Base-by-base conservation (phyloP, 2,888 invertebrate genomes). In the Drosophila colorata region DNA sequence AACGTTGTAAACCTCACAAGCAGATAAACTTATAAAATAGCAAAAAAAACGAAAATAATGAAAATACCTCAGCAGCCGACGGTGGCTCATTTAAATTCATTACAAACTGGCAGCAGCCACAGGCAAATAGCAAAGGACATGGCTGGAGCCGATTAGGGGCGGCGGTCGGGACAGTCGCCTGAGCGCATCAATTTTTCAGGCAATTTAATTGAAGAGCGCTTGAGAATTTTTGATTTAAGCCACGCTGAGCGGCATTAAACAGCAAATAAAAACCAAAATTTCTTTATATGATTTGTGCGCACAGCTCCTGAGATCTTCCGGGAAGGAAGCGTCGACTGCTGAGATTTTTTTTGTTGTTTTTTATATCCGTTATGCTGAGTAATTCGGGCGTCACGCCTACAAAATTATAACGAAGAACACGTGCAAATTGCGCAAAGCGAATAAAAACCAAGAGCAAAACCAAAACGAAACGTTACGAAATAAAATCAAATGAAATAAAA, bases 131-230 rank as follows among this genome's bases (percentile, higher is more conserved):
- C 44, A 47, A 33, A 58, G 31, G 58, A 49, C 56, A 51, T 40
- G 38, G 18, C 41, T 35, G 11, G 9, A 9, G 43, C 38, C 11
- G n/a, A 9, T 25, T 33, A 31, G 41, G n/a, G 41, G 9, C 20
- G 40, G n/a, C 56, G 23, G 31, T 28, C 25, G 25, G 33, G 9
- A 35, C 37, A 16, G 16, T 23, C 60, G 31, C 31, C 11, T 33
- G 13, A 57, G 48, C 68, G 44, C 70, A 81, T 74, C 52, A 77
- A 86, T 82, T 86, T 88, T 88, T 74, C 72, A 78, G 52, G 67
- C 84, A 86, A 88, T 88, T 86, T 88, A 86, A 85, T 88, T 88
- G 80, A 69, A 67, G 69, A 67, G 67, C 64, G 52, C 60, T 52
- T 7, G n/a, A 53, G 56, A 67, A 71, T 67, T 84, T 80, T 71